These are phyloP conservation scores for Stenodema calcarata DNA, from an alignment of 2,888 invertebrate genomes.

Conservation along the genomic window DNA sequence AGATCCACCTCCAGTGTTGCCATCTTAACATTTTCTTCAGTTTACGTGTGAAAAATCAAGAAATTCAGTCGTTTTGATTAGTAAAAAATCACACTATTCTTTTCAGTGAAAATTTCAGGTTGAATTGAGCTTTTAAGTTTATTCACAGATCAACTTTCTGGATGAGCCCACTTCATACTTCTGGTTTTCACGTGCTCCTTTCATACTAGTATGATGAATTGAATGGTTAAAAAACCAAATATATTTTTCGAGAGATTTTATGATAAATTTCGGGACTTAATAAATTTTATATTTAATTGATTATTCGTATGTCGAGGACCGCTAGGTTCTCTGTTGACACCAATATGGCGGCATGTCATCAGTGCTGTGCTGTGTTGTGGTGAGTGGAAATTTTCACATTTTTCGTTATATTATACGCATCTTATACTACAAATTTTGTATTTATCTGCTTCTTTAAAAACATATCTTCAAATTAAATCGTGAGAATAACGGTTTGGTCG, in stretches of 20 bases:
- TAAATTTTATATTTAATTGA: neutral
- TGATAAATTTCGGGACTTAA: neutral
- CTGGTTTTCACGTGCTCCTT: too few species aligned
- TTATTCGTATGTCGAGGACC: neutral
- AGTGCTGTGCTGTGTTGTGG: constrained; percentile 97
- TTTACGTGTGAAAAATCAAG: too few species aligned
- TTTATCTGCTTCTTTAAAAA: neutral
- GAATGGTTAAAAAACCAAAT: too few species aligned
- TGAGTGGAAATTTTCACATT: constrained; percentile 66
- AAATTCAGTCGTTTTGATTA: too few species aligned
- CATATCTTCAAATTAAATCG: neutral
- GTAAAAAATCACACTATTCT: too few species aligned
- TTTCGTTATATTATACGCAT: neutral
- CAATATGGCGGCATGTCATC: constrained; percentile 96
- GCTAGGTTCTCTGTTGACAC: constrained; percentile 67
- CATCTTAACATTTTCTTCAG: too few species aligned
- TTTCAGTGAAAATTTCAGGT: too few species aligned
- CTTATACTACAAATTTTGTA: neutral
- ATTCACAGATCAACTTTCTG: too few species aligned
- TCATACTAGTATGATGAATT: too few species aligned
- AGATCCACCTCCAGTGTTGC: too few species aligned
- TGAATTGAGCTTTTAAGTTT: too few species aligned
- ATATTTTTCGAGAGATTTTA: neutral
- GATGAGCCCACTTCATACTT: too few species aligned
- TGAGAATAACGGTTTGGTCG: neutral